Percentiles rank a stretch among this genome's conserved stretches.
Conservation (phyloP, 2,797 vertebrate species). For the Tokudaia muenninki region DNA sequence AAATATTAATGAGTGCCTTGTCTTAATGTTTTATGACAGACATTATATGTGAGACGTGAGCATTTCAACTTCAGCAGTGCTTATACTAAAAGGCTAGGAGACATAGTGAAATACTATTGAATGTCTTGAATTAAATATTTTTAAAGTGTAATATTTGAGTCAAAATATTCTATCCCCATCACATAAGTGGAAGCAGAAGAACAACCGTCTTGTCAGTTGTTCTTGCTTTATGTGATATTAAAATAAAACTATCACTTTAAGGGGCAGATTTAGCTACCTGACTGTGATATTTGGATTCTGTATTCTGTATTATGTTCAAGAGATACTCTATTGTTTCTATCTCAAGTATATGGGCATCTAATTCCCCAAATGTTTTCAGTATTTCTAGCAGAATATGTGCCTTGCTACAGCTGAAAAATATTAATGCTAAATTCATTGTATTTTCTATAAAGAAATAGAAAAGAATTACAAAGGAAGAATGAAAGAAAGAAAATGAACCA, state of each 20-base stretch:
- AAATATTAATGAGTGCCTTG: background rate
- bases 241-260: background rate
- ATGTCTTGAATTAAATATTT: background rate
- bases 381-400: background rate
- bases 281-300: background rate
- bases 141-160: slow-evolving; percentile 10
- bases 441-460: background rate
- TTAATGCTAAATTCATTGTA: background rate
- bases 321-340: background rate
- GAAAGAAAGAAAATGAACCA: background rate
- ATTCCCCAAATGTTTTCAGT: background rate
- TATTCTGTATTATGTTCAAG: background rate
- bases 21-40: background rate
- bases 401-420: background rate
- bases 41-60: background rate
- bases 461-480: background rate
- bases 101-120: background rate
- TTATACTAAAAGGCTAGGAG: background rate
- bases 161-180: background rate
- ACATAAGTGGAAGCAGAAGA: background rate
- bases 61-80: background rate
- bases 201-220: background rate
- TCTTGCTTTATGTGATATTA: background rate
- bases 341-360: background rate
- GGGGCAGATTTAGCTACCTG: fast-evolving